Conservation (phyloP, 2,888 invertebrate genomes). For the Myopa tessellatipennis region DNA sequence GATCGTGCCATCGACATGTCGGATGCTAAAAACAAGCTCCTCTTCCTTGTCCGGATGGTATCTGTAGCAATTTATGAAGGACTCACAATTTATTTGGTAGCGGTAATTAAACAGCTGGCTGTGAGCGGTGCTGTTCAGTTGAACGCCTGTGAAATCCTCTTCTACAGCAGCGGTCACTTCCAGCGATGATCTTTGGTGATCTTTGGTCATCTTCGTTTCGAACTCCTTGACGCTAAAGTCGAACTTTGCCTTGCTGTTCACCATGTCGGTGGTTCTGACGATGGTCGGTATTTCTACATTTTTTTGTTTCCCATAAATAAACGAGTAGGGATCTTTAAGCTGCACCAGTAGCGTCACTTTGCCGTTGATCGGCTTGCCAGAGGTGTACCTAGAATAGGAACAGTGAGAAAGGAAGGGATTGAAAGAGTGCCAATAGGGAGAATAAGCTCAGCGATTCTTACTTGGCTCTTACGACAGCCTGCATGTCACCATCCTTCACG, state of each 20-base stretch:
- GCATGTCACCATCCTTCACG: constrained; percentile 83
- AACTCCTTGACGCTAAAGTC: constrained; percentile 58
- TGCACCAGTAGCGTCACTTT: constrained; percentile 85
- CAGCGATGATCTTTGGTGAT: constrained; percentile 47
- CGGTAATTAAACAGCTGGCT: constrained; percentile 82
- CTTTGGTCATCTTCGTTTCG: constrained; percentile 48
- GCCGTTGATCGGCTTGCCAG: constrained; percentile 86
- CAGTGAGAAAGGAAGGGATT: too few relatives aligned
- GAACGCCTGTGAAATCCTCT: constrained; percentile 84
- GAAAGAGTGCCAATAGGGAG: neutral
- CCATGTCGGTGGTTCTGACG: constrained; percentile 57
- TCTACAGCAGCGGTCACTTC: constrained; percentile 87
- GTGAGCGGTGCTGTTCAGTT: constrained; percentile 82
- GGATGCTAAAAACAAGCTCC: constrained; percentile 80
- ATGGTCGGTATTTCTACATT: constrained; percentile 50
- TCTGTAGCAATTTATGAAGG: constrained; percentile 78
- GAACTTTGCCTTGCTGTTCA: constrained; percentile 62
- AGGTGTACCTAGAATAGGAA: constrained; percentile 71
- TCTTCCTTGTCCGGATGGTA: constrained; percentile 92
- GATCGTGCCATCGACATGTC: constrained; percentile 78
- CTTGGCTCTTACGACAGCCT: constrained; percentile 75
- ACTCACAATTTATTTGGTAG: constrained; percentile 79
- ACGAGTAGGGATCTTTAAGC: constrained; percentile 62
- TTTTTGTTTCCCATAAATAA: constrained; percentile 22
- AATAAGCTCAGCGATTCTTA: constrained; percentile 66